Conservation (phyloP, 1,140 invertebrate genomes). For the Drosophila setifemur region DNA sequence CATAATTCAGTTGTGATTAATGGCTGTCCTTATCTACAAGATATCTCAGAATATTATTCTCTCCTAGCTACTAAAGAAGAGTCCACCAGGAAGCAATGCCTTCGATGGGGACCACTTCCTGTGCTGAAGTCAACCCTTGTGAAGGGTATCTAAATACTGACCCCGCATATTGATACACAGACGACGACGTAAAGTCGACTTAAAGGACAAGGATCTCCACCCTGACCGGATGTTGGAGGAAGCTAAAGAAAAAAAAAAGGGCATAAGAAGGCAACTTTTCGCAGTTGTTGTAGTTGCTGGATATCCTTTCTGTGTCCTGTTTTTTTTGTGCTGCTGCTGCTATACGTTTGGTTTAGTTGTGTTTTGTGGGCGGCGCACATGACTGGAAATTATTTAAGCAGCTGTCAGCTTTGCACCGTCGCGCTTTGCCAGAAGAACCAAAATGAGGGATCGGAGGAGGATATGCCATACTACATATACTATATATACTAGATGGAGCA, state of each 20-base stretch:
- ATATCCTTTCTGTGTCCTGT: constrained; percentile 2
- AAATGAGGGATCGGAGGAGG: constrained; percentile 29
- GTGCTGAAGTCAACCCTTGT: not conserved
- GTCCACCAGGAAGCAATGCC: not conserved
- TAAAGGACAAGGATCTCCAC: constrained; percentile 43
- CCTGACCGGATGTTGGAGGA: constrained; percentile 26
- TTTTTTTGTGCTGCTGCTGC: constrained; percentile 8
- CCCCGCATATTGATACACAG: constrained; percentile 53
- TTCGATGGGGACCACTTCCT: not conserved
- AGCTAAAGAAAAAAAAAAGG: constrained; percentile 10
- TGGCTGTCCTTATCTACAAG: not conserved
- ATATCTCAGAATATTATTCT: too few species aligned
- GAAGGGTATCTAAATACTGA: constrained; percentile 39
- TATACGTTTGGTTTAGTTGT: constrained; percentile 55
- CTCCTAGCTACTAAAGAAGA: not conserved
- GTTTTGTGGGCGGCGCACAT: constrained; percentile 61
- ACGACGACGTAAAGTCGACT: constrained; percentile 59
- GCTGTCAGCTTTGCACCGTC: constrained; percentile 61
- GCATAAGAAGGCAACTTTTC: constrained; percentile 41
- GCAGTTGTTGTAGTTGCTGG: constrained; percentile 28
- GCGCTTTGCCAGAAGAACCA: constrained; percentile 47
- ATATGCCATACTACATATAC: constrained; percentile 8
- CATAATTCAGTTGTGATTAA: not conserved
- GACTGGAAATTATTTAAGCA: constrained; percentile 63
- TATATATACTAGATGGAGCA: not conserved